Conservation (phyloP, 2,797 vertebrate species). For the Gambusia yucatana region DNA sequence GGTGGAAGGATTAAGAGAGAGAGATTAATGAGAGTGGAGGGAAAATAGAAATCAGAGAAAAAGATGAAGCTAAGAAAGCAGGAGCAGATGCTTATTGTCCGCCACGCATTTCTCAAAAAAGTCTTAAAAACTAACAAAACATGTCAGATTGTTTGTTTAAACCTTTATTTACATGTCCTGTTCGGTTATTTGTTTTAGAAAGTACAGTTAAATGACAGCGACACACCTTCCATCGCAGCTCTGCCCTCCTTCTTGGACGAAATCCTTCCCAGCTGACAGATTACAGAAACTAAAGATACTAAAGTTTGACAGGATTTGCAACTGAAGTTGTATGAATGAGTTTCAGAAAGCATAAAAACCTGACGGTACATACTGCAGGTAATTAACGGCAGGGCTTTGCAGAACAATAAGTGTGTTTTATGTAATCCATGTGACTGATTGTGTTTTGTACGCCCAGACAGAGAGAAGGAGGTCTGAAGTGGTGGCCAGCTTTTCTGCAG, state of each 20-base stretch:
- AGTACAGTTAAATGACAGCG: constrained; percentile 32
- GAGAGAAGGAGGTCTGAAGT: constrained; percentile 17
- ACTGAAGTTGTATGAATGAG: constrained; percentile 55
- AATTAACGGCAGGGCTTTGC: background rate
- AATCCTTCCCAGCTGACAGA: constrained; percentile 73
- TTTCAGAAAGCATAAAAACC: constrained; percentile 11
- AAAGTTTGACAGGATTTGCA: constrained; percentile 46
- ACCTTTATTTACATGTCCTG: constrained; percentile 29
- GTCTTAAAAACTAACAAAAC: background rate
- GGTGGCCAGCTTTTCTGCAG: background rate
- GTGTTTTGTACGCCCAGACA: constrained; percentile 54
- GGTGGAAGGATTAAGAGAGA: constrained; percentile 69
- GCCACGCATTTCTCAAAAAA: background rate
- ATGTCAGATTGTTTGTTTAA: constrained; percentile 20
- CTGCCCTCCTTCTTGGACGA: constrained; percentile 62
- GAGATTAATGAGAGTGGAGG: constrained; percentile 71
- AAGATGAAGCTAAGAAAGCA: constrained; percentile 20
- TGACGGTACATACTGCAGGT: background rate
- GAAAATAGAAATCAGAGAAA: constrained; percentile 52
- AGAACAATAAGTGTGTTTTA: background rate
- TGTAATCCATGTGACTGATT: constrained; percentile 15
- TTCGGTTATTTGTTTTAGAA: constrained; percentile 49
- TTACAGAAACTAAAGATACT: constrained; percentile 77
- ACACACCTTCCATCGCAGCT: constrained; percentile 45
- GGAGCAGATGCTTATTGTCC: background rate